phyloP scores from a whole-genome alignment of 2,113 vertebrate species.

The Macquaria australasica region DNA sequence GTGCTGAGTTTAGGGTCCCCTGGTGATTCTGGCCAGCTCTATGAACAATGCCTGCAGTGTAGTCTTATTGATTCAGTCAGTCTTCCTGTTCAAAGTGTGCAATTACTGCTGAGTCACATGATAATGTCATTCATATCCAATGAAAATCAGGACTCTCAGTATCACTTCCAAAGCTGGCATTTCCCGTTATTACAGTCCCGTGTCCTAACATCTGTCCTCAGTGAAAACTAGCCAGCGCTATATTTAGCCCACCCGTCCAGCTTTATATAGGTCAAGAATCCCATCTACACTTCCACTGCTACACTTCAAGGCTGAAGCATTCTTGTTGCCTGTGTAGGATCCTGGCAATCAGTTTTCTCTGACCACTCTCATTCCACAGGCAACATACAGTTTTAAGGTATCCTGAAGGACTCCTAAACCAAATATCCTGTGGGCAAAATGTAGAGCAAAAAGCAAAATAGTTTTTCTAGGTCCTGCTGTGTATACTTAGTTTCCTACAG shows the following conservation, averaged over 20 bases:
- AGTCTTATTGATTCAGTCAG: conserved; percentile 53
- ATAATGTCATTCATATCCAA: conserved; percentile 38
- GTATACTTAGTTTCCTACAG: conserved; percentile 47
- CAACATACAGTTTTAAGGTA: not conserved
- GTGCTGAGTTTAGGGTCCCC: conserved; percentile 39
- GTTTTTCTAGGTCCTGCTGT: conserved; percentile 12
- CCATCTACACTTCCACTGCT: conserved; percentile 58
- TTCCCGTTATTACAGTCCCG: conserved; percentile 54
- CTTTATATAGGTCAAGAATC: conserved; percentile 82
- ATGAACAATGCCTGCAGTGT: conserved; percentile 61
- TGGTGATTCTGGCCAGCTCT: conserved; percentile 42
- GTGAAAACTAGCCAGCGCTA: conserved; percentile 70
- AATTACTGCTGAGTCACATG: conserved; percentile 51
- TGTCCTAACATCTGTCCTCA: conserved; percentile 79
- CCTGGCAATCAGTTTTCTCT: conserved; percentile 33
- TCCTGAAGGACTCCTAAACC: conserved; percentile 12
- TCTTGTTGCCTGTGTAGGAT: conserved; percentile 35
- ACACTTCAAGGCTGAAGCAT: conserved; percentile 29
- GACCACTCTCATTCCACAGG: conserved; percentile 32
- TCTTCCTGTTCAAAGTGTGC: conserved; percentile 40
- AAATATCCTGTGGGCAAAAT: conserved; percentile 21
- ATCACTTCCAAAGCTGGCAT: conserved; percentile 36
- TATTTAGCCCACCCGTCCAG: conserved; percentile 75
- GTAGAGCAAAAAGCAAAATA: conserved; percentile 19
- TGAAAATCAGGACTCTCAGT: conserved; percentile 21